Percentiles rank a stretch among this genome's conserved stretches.
These are phyloP conservation scores for Acrossocheilus wenchowensis DNA, from an alignment of 2,797 vertebrate species.

Conservation along the genomic window DNA sequence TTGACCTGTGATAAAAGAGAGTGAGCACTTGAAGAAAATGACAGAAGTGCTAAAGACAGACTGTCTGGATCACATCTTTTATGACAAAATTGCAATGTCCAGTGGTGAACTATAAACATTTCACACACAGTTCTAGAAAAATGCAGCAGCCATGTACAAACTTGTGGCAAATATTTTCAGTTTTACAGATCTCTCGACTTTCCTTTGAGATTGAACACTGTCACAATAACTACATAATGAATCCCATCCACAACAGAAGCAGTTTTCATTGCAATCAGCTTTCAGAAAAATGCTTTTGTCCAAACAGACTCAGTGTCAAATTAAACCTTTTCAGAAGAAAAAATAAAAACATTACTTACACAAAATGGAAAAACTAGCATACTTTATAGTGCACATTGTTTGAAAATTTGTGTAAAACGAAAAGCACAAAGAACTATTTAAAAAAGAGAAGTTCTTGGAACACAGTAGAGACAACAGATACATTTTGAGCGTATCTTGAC, in stretches of 20 bases:
- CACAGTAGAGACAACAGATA: not conserved
- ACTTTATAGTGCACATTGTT: not conserved
- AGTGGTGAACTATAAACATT: conserved; percentile 8
- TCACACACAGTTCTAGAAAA: not conserved
- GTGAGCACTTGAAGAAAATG: not conserved
- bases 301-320: conserved; percentile 18
- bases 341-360: not conserved
- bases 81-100: not conserved
- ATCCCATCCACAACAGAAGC: not conserved
- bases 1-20: conserved; percentile 78
- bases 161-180: not conserved
- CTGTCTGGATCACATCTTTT: not conserved
- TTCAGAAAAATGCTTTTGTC: conserved; percentile 19
- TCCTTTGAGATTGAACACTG: conserved; percentile 28
- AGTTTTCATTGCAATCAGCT: not conserved
- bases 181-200: not conserved
- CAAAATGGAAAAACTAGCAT: not conserved
- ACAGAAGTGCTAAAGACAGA: not conserved
- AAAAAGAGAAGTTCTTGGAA: not conserved
- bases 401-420: not conserved
- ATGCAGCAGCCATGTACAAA: not conserved
- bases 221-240: conserved; percentile 14
- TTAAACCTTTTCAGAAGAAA: conserved; percentile 17
- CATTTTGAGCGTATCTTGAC: not conserved
- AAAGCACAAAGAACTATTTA: not conserved